Evolutionary conservation across 2,888 invertebrate genomes (phyloP).

Genomic region (Drosophila tripunctata): DNA sequence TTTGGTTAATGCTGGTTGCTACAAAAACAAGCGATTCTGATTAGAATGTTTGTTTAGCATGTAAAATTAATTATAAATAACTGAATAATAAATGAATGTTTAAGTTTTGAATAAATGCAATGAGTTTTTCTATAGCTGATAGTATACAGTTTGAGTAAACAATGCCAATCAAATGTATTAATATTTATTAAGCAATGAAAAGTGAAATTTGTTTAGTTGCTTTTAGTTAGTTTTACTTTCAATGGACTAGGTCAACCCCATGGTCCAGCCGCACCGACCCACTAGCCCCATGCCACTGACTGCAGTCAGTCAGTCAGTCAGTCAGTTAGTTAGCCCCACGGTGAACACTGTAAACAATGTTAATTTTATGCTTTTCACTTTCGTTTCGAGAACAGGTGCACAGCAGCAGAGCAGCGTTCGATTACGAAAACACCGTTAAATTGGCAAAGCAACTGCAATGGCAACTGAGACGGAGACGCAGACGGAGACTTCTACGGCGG

Average conservation of each 20-base stretch:
- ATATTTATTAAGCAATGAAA: constrained; percentile 65
- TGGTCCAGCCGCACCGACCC: constrained; percentile 1
- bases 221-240: constrained; percentile 59
- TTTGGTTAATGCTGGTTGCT: constrained; percentile 29
- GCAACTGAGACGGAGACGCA: too few relatives aligned
- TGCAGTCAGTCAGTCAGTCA: too few relatives aligned
- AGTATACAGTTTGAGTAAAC: constrained; percentile 6
- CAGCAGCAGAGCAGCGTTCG: constrained; percentile 12
- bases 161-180: constrained; percentile 51
- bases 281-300: constrained; percentile 5
- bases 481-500: not conserved
- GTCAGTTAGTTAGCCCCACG: too few relatives aligned
- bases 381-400: constrained; percentile 71
- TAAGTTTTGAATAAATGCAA: constrained; percentile 8
- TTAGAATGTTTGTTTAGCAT: constrained; percentile 38
- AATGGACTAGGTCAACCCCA: constrained; percentile 24
- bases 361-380: constrained; percentile 72
- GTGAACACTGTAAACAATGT: constrained; percentile 57
- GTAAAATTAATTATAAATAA: constrained; percentile 20
- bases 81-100: constrained; percentile 7
- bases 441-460: constrained; percentile 29
- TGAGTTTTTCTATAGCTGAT: constrained; percentile 15
- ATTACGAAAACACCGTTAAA: constrained; percentile 73
- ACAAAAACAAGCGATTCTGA: constrained; percentile 30
- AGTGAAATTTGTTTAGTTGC: constrained; percentile 54